Conservation (phyloP, 2,113 vertebrate species). For the Pelecanoides urinatrix region DNA sequence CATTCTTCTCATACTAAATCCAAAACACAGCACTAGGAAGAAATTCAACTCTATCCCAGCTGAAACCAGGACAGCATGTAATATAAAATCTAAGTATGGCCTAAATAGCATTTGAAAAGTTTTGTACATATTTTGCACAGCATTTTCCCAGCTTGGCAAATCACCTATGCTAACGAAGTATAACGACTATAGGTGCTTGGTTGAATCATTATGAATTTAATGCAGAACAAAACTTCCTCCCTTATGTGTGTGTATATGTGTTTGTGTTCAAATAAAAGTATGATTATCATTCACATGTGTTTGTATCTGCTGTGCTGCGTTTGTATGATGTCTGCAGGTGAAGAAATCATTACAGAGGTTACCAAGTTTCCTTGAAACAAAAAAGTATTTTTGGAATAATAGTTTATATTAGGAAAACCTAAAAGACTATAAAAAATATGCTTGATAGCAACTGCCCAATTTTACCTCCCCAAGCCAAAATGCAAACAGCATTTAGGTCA, state of each 20-base stretch:
- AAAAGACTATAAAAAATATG: background rate
- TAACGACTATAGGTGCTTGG: background rate
- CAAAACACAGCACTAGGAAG: too few species aligned
- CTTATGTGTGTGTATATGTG: background rate
- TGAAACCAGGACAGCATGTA: too few species aligned
- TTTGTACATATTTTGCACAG: background rate
- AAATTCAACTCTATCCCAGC: too few species aligned
- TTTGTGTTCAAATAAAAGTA: background rate
- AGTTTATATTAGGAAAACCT: background rate
- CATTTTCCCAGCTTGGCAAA: background rate
- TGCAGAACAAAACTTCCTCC: background rate
- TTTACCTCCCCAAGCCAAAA: constrained; percentile 20
- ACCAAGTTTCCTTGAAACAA: background rate
- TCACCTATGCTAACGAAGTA: background rate
- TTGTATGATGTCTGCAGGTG: background rate
- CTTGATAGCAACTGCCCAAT: background rate
- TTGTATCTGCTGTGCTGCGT: background rate
- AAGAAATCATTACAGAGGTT: background rate
- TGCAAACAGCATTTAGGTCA: constrained; percentile 29
- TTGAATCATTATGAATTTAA: background rate
- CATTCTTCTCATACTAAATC: too few species aligned
- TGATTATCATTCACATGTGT: background rate
- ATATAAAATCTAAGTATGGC: background rate
- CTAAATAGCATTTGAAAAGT: background rate
- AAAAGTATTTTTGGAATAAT: background rate